Conservation (phyloP, 2,888 invertebrate species). For the Seira sanloemensis region DNA sequence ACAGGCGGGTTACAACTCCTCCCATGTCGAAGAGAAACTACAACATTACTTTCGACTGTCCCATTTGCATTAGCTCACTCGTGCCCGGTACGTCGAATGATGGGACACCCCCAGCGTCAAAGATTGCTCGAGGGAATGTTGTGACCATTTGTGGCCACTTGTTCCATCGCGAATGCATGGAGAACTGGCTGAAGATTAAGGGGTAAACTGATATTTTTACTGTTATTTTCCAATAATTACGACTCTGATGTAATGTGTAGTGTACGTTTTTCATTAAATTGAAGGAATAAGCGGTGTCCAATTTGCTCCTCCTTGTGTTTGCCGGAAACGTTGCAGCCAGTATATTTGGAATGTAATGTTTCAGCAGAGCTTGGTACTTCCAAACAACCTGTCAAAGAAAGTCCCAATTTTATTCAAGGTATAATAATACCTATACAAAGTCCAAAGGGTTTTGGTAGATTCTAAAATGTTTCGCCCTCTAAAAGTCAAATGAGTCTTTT, state of each 20-base stretch:
- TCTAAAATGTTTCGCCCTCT: too few species aligned
- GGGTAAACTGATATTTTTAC: constrained; percentile 36
- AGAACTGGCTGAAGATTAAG: constrained; percentile 54
- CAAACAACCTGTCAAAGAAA: background rate
- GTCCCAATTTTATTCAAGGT: background rate
- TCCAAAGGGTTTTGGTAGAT: too few species aligned
- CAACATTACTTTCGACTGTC: constrained; percentile 53
- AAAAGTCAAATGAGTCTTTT: too few species aligned
- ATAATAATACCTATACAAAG: too few species aligned
- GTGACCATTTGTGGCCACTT: constrained; percentile 59
- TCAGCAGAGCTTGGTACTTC: constrained; percentile 12
- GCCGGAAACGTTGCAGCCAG: constrained; percentile 39
- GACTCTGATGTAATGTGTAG: too few species aligned
- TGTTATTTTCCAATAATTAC: background rate
- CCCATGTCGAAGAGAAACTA: constrained; percentile 5
- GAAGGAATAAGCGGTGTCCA: constrained; percentile 56
- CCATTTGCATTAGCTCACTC: constrained; percentile 60
- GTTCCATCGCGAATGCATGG: constrained; percentile 59
- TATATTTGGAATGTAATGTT: constrained; percentile 56
- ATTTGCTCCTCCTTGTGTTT: constrained; percentile 50
- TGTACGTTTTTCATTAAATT: background rate
- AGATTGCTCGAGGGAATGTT: background rate
- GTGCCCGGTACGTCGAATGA: background rate
- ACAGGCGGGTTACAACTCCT: background rate
- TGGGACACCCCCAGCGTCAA: background rate